Base-by-base conservation (phyloP, 1,140 invertebrate species). In the Drosophila truncata region DNA sequence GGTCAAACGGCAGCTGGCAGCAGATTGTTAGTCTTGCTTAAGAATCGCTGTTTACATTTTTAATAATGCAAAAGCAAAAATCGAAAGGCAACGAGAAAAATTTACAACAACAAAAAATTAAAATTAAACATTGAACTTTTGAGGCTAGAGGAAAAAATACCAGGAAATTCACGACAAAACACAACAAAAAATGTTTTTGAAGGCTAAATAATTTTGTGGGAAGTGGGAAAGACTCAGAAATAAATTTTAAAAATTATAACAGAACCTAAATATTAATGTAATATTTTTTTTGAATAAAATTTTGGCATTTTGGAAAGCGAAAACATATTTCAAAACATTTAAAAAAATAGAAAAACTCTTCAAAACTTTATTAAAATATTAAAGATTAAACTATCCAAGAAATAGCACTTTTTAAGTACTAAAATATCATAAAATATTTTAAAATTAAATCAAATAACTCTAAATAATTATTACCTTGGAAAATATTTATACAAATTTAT, bases 61-160 rank as follows among this genome's bases (percentile, higher is more conserved):
- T 80, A 85, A 83, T 83, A 86, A 86, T 86, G 83, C 83, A 75
- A 73, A 78, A 46, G 65, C 57, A 66, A 14, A 83, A 78, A 80
- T 88, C 77, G 80, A 74, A 82, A 74, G 52, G 59, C 54, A 78
- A 29, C 49, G 52, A 50, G 52, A 50, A 50, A 50, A 29, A 16
- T 4, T 31, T 9, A 18, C 10, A 37, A 8, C 29, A 29, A 33
- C 35, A 79, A 64, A 83, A 83, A 83, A 83, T 54, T 62, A 78
- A 83, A 82, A 82, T 73, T 78, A 82, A 71, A 76, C 61, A 87
- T 77, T 73, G 70, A 76, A 69, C 73, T n/a, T n/a, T 37, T 54
- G 50, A 63, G 46, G 11, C 14, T 16, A 29, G 10, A 13, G 23
- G 23, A 20, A n/a, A 25, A 35, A 13, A n/a, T 55, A 35, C 20